A percentile compares a stretch with the other conserved stretches of the same genome.
These are phyloP conservation scores for Oithona nana DNA, from an alignment of 2,888 invertebrate species.

Conservation along the genomic window DNA sequence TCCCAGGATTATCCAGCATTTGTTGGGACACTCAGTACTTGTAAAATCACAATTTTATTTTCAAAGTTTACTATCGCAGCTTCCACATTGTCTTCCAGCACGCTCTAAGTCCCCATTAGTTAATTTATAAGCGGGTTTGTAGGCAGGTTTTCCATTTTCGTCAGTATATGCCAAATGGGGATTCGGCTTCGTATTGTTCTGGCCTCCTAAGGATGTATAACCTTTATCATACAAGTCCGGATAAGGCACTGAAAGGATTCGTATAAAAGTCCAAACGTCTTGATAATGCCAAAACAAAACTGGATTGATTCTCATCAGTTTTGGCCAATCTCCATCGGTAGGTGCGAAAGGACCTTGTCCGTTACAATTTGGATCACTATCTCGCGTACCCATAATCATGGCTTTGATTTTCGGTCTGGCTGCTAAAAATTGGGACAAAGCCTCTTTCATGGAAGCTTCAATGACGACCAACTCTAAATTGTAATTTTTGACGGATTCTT, in stretches of 20 bases:
- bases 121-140: slow-evolving; percentile 53
- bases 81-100: slow-evolving; percentile 36
- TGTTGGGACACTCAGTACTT: too few species aligned
- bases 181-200: slow-evolving; percentile 58
- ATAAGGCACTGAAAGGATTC: slow-evolving; percentile 59
- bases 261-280: slow-evolving; percentile 76
- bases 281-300: slow-evolving; percentile 77
- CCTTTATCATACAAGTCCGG: slow-evolving; percentile 78
- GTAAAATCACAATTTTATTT: too few species aligned
- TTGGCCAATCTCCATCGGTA: slow-evolving; percentile 80
- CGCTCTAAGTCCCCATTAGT: slow-evolving; percentile 41
- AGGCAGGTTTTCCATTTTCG: slow-evolving; percentile 30
- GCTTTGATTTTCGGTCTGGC: slow-evolving; percentile 45
- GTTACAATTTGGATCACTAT: slow-evolving; percentile 48
- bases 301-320: slow-evolving; percentile 67
- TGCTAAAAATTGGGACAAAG: slow-evolving; percentile 42
- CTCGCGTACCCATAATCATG: slow-evolving; percentile 75
- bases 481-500: slow-evolving; percentile 45
- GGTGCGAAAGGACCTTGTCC: slow-evolving; percentile 21
- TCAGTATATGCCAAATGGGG: slow-evolving; percentile 39
- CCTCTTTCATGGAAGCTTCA: slow-evolving; percentile 48
- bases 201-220: slow-evolving; percentile 69
- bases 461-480: slow-evolving; percentile 47
- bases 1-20: too few species aligned
- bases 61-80: too few species aligned